phyloP scores from a whole-genome alignment of 2,888 invertebrate genomes.

The Tetragnatha montana region DNA sequence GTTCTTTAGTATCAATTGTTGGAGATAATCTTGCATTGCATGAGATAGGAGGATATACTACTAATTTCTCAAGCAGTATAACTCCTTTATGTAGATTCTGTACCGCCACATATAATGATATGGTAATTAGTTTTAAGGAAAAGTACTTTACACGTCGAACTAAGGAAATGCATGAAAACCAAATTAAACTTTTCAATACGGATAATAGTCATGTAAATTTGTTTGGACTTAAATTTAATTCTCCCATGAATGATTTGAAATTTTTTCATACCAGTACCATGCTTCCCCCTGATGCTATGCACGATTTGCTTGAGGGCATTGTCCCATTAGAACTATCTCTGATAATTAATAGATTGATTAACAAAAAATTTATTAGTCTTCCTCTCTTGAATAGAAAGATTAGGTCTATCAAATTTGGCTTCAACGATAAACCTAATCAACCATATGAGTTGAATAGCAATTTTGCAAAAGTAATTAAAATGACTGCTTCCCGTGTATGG shows the following conservation, averaged over 20 bases:
- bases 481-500: background rate
- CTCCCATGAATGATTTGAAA: background rate
- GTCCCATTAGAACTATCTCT: background rate
- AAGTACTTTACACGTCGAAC: background rate
- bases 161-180: background rate
- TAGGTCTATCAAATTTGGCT: background rate
- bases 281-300: slow-evolving; percentile 3
- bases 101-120: no score
- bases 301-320: background rate
- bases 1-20: no score
- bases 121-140: background rate
- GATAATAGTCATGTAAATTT: background rate
- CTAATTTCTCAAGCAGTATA: background rate
- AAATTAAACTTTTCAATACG: background rate
- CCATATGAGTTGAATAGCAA: background rate
- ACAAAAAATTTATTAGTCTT: background rate
- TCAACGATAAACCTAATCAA: background rate
- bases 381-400: background rate
- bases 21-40: no score
- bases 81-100: background rate
- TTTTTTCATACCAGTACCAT: background rate
- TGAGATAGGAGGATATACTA: no score
- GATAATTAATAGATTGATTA: background rate
- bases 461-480: background rate
- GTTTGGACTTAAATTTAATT: background rate